Evolutionary conservation across 2,888 invertebrate species (phyloP), one percentile per base, ranked within the genome.

Genomic region (Plutella xylostella): DNA sequence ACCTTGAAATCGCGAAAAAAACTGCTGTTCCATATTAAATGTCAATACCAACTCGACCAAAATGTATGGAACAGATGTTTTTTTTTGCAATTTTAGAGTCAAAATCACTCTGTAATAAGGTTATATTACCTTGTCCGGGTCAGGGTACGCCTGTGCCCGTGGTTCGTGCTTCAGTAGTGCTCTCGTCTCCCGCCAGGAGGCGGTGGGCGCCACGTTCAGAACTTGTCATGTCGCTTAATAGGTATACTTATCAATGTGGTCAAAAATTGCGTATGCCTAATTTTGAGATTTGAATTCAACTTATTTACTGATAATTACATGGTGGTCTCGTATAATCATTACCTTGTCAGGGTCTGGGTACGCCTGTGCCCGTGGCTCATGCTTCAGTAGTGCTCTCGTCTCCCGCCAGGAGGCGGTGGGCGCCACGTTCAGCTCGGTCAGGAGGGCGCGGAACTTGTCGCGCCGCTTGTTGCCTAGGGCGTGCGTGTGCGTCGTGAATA

Each of bases 171-270:
- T 93, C 34, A 98, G 89, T 50, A 89, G 68, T 60, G 92, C 93
- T 54, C 91, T 91, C 3, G 94, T 90, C 54, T 96, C 95, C 55
- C 92, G 90, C 96, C 96, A 97, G 12, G 89, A 88, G 50, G 94
- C 93, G 0, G 93, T 93, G 57, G 96, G 83, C 12, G 91, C 86
- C 0, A 97, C 88, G n/a, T 75, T 80, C 38, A 93, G 71, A 98
- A 95, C 76, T 96, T 95, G 68, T 96, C 96, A 49, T 94, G 90
- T 61, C 97, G 95, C 68, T 93, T 94, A n/a, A n/a, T n/a, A n/a
- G n/a, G n/a, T n/a, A n/a, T n/a, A n/a, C n/a, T n/a, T n/a, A n/a
- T n/a, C n/a, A n/a, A n/a, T n/a, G n/a, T n/a, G n/a, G n/a, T n/a
- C n/a, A n/a, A n/a, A n/a, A n/a, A n/a, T n/a, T n/a, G n/a, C n/a